Evolutionary conservation across 2,888 invertebrate genomes (phyloP), one percentile per base, ranked within the genome.

Genomic region (Polydesmus complanatus): DNA sequence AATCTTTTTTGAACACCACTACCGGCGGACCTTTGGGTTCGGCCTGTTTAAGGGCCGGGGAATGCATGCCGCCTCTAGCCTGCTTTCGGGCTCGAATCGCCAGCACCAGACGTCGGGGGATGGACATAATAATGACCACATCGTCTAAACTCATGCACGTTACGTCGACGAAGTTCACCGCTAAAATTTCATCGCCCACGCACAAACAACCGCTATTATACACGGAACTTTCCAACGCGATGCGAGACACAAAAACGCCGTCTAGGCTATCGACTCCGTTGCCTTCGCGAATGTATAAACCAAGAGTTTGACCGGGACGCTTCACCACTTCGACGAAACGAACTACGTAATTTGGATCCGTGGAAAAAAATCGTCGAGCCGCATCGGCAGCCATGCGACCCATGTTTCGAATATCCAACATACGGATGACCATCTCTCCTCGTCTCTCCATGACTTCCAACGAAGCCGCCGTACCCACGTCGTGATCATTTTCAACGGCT

Each of bases 101-200:
- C 65, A 98, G 81, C 66, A 97, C 85, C 71, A 98, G 80, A 68
- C 97, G 83, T 71, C 95, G 82, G 3, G 98, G 97, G 78, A 98
- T 98, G 71, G 95, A 95, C 93, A 98, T 96, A 70, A 97, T 92
- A 71, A 97, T 93, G 68, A 98, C 98, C 65, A 98, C 98, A 75
- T 98, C 98, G 75, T 98, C 97, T 70, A 98, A 79, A 67, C 93
- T 92, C 95, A 97, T 97, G 70, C 89, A 85, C 66, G 93, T 88
- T 67, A 98, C 97, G 74, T 96, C 95, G 67, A 98, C 97, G 71
- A 95, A 80, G 77, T 98, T 98, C 62, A 98, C 96, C 48, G 95
- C 94, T 68, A 98, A 78, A 72, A 98, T 96, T 79, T 98, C 97
- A 76, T 98, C 97, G 54, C 96, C 96, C 57, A 97, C 95, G 81